Evolutionary conservation across 2,888 invertebrate genomes (phyloP), one percentile per base, ranked within the genome.

Genomic region (Cabera pusaria): DNA sequence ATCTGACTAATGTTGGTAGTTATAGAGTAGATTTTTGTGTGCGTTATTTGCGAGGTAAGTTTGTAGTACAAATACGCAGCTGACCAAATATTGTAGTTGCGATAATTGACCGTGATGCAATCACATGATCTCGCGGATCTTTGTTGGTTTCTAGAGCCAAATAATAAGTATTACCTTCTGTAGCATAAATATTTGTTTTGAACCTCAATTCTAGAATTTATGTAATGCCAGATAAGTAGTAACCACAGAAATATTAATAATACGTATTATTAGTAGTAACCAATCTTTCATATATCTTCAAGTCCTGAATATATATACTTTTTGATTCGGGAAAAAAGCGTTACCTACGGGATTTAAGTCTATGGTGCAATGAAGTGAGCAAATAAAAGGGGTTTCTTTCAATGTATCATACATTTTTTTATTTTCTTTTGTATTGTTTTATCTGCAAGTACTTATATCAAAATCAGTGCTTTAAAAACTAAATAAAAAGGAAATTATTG

Each of bases 81-180:
- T 88, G 87, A 85, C 74, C 86, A 88, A 88, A 87, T 87, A 88
- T 85, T 86, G 83, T 83, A 79, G 69, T 75, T 72, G 77, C 76
- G 85, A 85, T 88, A 86, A 87, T 87, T 87, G 85, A 75, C 73
- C 73, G 77, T 86, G 86, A 85, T 82, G 87, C 80, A 86, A 86
- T 87, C 74, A 77, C 79, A 76, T 78, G 85, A 79, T 79, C 77
- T 77, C 60, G 57, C 57, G 60, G 65, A 49, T 58, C 59, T 52
- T 53, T 49, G 46, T 41, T 46, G 39, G 40, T 43, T 48, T 44
- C 28, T 37, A 35, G 36, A 31, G 17, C 29, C 37, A 44, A 34
- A 21, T 16, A 25, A 10, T 10, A 24, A 26, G 9, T 16, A 20
- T 8, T 11, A 8, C 3, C 3, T 14, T n/a, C n/a, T n/a, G n/a